These are phyloP conservation scores for Scolopax bukidnonensis DNA, from an alignment of 2,797 vertebrate species.

Conservation along the genomic window DNA sequence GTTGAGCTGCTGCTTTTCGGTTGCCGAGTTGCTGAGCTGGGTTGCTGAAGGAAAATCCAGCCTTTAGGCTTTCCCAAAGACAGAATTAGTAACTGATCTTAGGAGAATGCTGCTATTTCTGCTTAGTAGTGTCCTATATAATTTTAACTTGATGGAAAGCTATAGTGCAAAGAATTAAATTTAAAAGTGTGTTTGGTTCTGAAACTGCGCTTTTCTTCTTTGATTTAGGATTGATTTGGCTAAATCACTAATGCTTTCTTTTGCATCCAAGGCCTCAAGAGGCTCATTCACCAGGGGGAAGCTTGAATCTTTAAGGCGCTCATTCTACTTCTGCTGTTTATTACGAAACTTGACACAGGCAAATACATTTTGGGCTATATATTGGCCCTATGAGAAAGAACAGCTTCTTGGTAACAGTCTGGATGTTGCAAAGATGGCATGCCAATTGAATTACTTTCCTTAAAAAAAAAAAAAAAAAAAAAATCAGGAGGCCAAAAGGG, in stretches of 20 bases:
- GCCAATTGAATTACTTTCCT: background rate
- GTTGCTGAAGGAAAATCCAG: background rate
- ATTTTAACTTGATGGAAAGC: background rate
- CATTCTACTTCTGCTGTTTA: background rate
- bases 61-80: background rate
- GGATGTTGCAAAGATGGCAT: background rate
- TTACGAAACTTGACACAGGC: background rate
- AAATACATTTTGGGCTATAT: background rate
- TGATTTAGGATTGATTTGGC: background rate
- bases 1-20: background rate
- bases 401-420: background rate
- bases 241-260: background rate
- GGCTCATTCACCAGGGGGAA: background rate
- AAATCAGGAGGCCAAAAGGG: background rate
- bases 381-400: background rate
- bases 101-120: background rate
- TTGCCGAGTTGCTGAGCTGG: background rate
- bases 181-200: background rate
- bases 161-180: background rate
- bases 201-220: background rate
- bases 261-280: background rate
- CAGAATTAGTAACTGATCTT: background rate
- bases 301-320: background rate
- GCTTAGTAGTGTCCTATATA: background rate
- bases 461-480: background rate